Conservation (phyloP, 2,113 vertebrate species). For the Zingel zingel region DNA sequence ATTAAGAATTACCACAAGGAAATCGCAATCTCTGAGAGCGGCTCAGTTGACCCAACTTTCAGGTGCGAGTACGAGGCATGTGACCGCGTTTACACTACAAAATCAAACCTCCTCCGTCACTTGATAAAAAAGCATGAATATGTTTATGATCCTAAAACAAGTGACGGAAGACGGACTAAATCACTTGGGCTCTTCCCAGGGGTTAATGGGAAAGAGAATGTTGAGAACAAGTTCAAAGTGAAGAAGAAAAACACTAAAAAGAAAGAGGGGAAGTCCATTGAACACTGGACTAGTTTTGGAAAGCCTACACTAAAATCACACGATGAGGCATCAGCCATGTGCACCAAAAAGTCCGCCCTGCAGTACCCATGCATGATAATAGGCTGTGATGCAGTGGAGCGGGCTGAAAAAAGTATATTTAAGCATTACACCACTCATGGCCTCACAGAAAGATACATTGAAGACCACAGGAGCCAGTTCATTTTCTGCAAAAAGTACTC, state of each 20-base stretch:
- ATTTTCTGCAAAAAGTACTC: constrained; percentile 92
- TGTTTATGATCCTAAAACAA: constrained; percentile 92
- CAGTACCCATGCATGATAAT: constrained; percentile 99
- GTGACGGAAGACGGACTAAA: constrained; percentile 85
- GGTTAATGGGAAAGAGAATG: constrained; percentile 87
- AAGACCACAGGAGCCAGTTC: constrained; percentile 93
- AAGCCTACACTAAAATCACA: constrained; percentile 90
- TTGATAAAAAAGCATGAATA: constrained; percentile 97
- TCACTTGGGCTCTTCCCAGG: constrained; percentile 64
- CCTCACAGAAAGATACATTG: constrained; percentile 92
- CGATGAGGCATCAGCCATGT: constrained; percentile 92
- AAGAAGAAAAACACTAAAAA: constrained; percentile 85
- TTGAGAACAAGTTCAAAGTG: constrained; percentile 86
- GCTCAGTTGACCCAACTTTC: constrained; percentile 91
- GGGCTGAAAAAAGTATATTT: constrained; percentile 93
- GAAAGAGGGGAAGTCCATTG: constrained; percentile 79
- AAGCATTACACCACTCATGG: constrained; percentile 97
- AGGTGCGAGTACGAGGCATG: constrained; percentile 94
- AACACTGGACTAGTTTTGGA: constrained; percentile 84
- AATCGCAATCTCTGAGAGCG: constrained; percentile 88
- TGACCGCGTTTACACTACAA: constrained; percentile 96
- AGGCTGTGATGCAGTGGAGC: constrained; percentile 93
- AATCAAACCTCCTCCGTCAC: constrained; percentile 96
- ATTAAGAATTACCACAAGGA: constrained; percentile 93
- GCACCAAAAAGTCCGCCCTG: constrained; percentile 89